A percentile compares a stretch with the other conserved stretches of the same genome.
phyloP scores from a whole-genome alignment of 2,888 invertebrate genomes.

The Amphimallon solstitiale region DNA sequence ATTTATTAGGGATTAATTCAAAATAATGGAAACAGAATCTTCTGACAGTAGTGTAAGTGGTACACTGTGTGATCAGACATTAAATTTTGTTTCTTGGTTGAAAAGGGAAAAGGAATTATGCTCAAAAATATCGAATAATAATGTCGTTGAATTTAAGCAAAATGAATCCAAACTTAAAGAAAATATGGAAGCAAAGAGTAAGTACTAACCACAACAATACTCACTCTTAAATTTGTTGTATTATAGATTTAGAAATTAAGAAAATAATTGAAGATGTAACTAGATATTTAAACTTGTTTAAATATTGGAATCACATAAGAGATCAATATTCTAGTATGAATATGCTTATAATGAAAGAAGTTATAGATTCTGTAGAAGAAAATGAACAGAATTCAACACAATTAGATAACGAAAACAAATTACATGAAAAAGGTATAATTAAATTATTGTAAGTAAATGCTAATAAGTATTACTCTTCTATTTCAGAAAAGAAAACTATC shows the following conservation, averaged over 20 bases:
- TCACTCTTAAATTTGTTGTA: neutral
- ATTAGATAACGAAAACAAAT: neutral
- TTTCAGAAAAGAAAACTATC: neutral
- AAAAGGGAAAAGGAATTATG: neutral
- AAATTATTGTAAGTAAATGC: neutral
- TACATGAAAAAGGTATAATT: neutral
- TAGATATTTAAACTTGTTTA: too few species aligned
- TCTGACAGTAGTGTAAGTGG: neutral
- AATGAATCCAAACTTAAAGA: neutral
- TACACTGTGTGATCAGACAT: neutral
- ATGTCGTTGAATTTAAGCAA: neutral
- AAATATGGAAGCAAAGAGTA: neutral
- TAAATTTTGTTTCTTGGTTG: neutral
- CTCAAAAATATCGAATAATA: constrained; percentile 1
- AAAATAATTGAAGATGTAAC: too few species aligned
- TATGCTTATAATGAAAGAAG: neutral
- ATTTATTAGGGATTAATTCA: too few species aligned
- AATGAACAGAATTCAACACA: neutral
- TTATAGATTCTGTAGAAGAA: neutral
- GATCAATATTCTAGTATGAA: too few species aligned
- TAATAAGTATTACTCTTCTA: neutral
- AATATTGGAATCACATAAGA: too few species aligned
- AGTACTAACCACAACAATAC: neutral
- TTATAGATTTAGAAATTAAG: too few species aligned
- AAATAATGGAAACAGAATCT: neutral